phyloP scores from a whole-genome alignment of 2,888 invertebrate genomes.

The Pristionchus mayeri region DNA sequence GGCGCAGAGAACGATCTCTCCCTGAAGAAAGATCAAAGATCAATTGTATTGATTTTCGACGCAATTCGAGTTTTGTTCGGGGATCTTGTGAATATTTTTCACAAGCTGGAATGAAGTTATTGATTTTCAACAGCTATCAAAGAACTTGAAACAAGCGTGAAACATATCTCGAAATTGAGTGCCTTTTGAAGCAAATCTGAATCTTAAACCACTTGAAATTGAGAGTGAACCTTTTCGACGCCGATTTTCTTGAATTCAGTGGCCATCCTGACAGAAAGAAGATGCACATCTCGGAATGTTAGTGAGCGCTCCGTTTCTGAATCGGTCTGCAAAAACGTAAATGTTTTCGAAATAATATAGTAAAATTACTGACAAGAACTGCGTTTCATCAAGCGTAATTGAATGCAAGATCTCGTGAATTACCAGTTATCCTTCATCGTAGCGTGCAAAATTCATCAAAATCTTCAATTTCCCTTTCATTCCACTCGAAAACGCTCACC shows the following conservation, averaged over 20 bases:
- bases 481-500: background rate
- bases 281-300: background rate
- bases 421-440: too few species aligned
- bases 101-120: too few species aligned
- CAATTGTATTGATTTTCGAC: too few species aligned
- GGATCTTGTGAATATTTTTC: too few species aligned
- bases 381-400: too few species aligned
- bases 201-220: background rate
- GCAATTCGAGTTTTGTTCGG: too few species aligned
- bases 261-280: background rate
- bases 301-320: background rate
- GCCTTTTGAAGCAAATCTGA: background rate
- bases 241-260: constrained; percentile 4
- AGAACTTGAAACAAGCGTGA: too few species aligned
- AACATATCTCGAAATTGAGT: too few species aligned
- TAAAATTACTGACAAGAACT: too few species aligned
- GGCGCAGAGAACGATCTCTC: constrained; percentile 61
- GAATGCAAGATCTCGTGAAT: too few species aligned
- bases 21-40: constrained; percentile 42
- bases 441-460: too few species aligned
- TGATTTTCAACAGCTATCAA: too few species aligned
- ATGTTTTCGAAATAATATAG: background rate
- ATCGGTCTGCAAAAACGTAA: background rate
- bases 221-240: background rate
- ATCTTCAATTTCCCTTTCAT: background rate